Base-by-base conservation (phyloP, 2,888 invertebrate genomes). In the Drosophila pullipes region DNA sequence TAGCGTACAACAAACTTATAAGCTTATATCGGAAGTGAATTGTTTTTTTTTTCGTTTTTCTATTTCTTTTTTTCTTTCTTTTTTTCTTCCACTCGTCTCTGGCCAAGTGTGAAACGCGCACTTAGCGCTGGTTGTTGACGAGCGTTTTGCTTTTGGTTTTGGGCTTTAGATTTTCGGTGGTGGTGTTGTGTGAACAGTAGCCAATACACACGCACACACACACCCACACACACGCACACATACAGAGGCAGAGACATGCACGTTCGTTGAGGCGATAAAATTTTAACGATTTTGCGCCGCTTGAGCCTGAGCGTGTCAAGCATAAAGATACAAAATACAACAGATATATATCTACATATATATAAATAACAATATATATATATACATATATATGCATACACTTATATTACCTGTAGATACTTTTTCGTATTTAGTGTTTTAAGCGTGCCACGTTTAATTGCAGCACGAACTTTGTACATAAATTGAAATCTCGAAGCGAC, bases 241-340 rank as follows among this genome's bases (percentile, higher is more conserved):
- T 39, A 67, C 68, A 5, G 10, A 28, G 28, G 62, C 78, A 16
- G 25, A 25, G 16, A 16, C 47, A 47, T 9, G 82, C 81, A 83
- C 78, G 80, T 68, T 75, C 83, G 76, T 54, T 74, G 77, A 79
- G 66, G 91, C 86, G 86, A 87, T 87, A 90, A 91, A 91, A 90
- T 82, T 85, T 87, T 87, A 87, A 91, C 90, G 91, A 91, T 91
- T 83, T 87, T 91, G 88, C 87, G 85, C 80, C 82, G 87, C 69
- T 83, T 82, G 89, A 70, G 82, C 80, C 80, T 49, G 87, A 87
- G 91, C 86, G 91, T 87, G 91, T 91, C 86, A 76, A 74, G 86
- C 91, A 87, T 87, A 90, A 90, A 87, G 88, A 87, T 90, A 89
- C 83, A 83, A 64, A 82, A 67, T 37, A 66, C 41, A 70, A 72